phyloP scores from a whole-genome alignment of 2,113 vertebrate species.

The Rhadina sibilatrix region DNA sequence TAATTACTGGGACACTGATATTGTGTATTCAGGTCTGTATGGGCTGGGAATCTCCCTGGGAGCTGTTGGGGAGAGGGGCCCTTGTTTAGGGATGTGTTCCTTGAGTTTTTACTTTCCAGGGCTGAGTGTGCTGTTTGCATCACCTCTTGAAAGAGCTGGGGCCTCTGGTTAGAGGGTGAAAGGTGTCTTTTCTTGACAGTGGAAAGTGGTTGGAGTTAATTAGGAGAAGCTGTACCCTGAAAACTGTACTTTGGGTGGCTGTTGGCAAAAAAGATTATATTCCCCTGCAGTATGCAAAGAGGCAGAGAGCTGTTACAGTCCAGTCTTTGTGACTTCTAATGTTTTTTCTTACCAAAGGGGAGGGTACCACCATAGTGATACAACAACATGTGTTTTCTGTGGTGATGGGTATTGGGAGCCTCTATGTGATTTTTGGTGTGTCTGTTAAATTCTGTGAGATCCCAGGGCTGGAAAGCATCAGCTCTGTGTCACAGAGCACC shows the following conservation, averaged over 20 bases:
- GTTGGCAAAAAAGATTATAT: background rate
- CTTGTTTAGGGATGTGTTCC: background rate
- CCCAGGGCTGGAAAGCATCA: background rate
- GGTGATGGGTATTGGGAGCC: background rate
- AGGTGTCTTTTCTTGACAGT: background rate
- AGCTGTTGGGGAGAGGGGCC: background rate
- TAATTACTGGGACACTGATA: slow-evolving; percentile 89
- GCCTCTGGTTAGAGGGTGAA: background rate
- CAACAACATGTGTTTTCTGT: background rate
- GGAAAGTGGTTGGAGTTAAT: background rate
- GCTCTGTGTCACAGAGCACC: background rate
- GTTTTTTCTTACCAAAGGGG: background rate
- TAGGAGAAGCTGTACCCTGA: background rate
- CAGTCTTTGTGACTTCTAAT: background rate
- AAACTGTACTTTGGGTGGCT: background rate
- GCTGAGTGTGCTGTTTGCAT: background rate
- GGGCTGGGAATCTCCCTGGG: background rate
- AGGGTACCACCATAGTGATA: background rate
- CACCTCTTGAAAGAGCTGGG: background rate
- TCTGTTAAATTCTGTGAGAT: background rate
- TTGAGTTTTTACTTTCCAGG: background rate
- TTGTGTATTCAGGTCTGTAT: slow-evolving; percentile 88
- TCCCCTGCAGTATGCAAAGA: background rate
- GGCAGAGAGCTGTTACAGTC: background rate
- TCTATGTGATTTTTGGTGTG: background rate